Evolutionary conservation across 2,113 vertebrate genomes (phyloP).

Genomic region (Labeo catla): DNA sequence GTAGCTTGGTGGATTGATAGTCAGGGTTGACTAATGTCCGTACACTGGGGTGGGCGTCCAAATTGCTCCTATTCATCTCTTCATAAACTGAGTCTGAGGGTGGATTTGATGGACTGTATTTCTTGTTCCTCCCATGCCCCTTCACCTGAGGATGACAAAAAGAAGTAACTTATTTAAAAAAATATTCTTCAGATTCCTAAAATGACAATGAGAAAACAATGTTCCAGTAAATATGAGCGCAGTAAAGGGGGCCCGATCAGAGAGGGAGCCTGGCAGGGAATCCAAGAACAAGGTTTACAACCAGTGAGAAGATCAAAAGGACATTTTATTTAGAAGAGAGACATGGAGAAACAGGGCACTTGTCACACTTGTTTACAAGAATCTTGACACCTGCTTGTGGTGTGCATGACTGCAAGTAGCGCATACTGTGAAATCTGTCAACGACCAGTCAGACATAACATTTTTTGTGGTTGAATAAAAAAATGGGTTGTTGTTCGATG

Average conservation of each 20-base stretch:
- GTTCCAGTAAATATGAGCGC: background rate
- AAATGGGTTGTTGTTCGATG: no score
- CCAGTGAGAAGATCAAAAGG: no score
- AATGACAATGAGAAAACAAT: background rate
- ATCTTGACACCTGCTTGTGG: no score
- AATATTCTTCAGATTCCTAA: background rate
- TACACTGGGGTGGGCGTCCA: rapidly evolving
- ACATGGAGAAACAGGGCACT: no score
- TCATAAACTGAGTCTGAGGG: conserved; percentile 63
- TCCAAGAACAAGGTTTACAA: background rate
- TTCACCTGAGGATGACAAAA: background rate
- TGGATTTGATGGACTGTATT: background rate
- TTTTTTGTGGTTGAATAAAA: no score
- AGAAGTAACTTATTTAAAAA: background rate
- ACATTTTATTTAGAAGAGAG: no score
- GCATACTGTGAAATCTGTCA: no score
- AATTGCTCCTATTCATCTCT: conserved; percentile 56
- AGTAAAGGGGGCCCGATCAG: background rate
- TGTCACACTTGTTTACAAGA: no score
- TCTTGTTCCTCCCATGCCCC: background rate
- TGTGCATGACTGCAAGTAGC: no score
- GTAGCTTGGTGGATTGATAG: conserved; percentile 6
- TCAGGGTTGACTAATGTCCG: conserved; percentile 6
- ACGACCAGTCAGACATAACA: no score
- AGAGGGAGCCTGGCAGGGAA: no score